These are phyloP conservation scores for Eucera pruinosa DNA, from an alignment of 2,888 invertebrate genomes.

Conservation along the genomic window DNA sequence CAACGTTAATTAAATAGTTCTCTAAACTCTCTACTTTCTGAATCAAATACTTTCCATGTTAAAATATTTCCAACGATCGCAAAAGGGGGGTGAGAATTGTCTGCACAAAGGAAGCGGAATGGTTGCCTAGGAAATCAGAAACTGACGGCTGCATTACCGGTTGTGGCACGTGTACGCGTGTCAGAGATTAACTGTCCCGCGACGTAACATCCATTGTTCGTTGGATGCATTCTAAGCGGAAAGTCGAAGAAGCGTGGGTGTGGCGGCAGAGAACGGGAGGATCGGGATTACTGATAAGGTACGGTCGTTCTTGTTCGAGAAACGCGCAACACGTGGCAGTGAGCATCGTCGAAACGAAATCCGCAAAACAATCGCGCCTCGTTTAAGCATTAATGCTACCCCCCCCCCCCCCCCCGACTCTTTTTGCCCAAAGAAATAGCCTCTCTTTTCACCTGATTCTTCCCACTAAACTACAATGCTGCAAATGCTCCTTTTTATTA, in stretches of 20 bases:
- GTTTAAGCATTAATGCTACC: conserved; percentile 22
- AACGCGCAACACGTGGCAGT: conserved; percentile 54
- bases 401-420: neutral
- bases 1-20: too few relatives aligned
- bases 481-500: neutral
- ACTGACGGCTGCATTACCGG: conserved; percentile 32
- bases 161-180: conserved; percentile 8
- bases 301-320: conserved; percentile 27
- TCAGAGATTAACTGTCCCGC: conserved; percentile 63
- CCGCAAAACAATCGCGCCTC: conserved; percentile 45
- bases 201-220: conserved; percentile 64
- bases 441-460: neutral
- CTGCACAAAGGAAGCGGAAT: neutral
- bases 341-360: conserved; percentile 31
- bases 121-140: conserved; percentile 5
- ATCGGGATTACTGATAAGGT: conserved; percentile 63
- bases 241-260: conserved; percentile 35
- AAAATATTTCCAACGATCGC: neutral
- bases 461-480: neutral
- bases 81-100: neutral
- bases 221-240: conserved; percentile 36
- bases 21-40: too few relatives aligned
- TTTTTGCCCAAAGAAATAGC: conserved; percentile 16
- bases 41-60: too few relatives aligned
- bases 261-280: neutral